Evolutionary conservation across 2,797 vertebrate genomes (phyloP).

Genomic region (Pyrocephalus nanus): DNA sequence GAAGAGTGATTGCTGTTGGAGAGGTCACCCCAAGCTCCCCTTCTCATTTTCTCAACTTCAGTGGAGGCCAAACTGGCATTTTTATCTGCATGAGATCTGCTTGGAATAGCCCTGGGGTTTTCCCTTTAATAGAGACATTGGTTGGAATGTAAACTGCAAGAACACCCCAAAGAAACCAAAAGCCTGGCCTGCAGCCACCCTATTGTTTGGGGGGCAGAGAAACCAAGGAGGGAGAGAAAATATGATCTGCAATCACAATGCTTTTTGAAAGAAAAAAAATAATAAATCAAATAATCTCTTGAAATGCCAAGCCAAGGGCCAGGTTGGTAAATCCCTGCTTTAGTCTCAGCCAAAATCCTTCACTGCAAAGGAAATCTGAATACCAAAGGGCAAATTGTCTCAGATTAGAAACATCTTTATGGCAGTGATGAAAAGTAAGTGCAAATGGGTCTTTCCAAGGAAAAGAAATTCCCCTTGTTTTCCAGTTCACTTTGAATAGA

Average conservation of each 20-base stretch:
- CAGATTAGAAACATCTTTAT: background rate
- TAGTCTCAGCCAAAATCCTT: background rate
- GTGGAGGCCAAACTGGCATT: background rate
- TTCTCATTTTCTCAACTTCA: background rate
- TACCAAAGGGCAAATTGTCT: background rate
- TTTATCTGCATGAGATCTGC: background rate
- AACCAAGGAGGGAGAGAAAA: background rate
- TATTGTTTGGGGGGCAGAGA: constrained; percentile 4
- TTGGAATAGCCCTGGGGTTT: background rate
- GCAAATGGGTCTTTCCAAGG: constrained; percentile 4
- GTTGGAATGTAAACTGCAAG: background rate
- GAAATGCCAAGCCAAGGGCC: background rate
- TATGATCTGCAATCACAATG: background rate
- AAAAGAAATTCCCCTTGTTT: background rate
- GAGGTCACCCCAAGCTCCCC: background rate
- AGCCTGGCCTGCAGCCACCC: background rate
- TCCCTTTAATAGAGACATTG: background rate
- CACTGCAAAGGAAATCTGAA: background rate
- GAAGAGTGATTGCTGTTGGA: background rate
- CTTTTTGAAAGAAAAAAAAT: background rate
- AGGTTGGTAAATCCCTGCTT: constrained; percentile 7
- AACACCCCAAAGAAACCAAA: background rate
- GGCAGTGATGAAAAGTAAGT: background rate
- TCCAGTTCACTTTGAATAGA: background rate
- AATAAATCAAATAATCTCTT: background rate